These are phyloP conservation scores for Heterotis niloticus DNA, from an alignment of 2,113 vertebrate species.

Conservation along the genomic window DNA sequence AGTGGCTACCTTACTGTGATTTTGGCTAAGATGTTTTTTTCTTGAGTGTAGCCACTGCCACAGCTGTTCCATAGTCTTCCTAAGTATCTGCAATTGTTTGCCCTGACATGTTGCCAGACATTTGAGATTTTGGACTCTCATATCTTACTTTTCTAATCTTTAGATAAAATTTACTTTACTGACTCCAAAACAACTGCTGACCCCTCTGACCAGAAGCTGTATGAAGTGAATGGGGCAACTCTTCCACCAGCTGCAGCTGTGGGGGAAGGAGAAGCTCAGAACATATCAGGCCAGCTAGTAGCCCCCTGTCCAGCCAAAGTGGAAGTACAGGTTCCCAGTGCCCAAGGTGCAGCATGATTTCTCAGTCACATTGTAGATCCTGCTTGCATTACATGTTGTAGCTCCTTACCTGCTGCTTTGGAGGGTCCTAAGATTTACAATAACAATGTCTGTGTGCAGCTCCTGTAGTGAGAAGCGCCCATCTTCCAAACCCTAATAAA, in stretches of 20 bases:
- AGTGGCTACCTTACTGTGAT: too few species aligned
- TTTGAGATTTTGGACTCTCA: background rate
- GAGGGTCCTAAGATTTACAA: background rate
- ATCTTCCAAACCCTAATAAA: slow-evolving; percentile 70
- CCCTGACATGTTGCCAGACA: background rate
- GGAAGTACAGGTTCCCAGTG: background rate
- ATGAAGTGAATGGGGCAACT: slow-evolving; percentile 24
- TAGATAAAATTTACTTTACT: slow-evolving; percentile 42
- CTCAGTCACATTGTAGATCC: background rate
- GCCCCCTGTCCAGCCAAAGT: background rate
- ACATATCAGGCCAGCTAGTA: background rate
- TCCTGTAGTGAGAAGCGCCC: slow-evolving; percentile 63
- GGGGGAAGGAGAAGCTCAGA: slow-evolving; percentile 6
- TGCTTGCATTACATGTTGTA: background rate
- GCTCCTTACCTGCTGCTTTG: background rate
- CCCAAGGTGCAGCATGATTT: slow-evolving; percentile 7
- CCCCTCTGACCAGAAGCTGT: slow-evolving; percentile 33
- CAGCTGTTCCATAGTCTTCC: too few species aligned
- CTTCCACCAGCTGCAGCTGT: background rate
- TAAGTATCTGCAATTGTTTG: background rate
- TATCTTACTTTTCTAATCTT: background rate
- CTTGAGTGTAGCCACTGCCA: too few species aligned
- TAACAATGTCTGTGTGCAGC: slow-evolving; percentile 46
- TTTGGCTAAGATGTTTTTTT: too few species aligned
- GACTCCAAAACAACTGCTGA: slow-evolving; percentile 29